Evolutionary conservation across 1,140 invertebrate genomes (phyloP).

Genomic region (Zelostemma sp.): DNA sequence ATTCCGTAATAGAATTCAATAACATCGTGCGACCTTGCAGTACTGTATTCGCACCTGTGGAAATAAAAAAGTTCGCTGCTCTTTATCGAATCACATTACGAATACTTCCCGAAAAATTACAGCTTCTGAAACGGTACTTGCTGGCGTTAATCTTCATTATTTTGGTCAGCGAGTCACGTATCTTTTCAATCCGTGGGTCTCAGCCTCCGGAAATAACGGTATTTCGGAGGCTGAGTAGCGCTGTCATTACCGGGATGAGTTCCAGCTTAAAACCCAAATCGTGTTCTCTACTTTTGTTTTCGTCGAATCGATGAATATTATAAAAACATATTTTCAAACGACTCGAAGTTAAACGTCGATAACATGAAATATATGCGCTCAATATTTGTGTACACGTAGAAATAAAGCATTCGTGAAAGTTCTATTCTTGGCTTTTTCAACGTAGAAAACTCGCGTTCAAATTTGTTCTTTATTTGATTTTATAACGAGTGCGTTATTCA

Average conservation of each 20-base stretch:
- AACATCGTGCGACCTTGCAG: no score
- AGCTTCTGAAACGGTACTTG: not conserved
- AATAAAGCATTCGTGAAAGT: not conserved
- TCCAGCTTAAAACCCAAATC: not conserved
- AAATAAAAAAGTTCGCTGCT: not conserved
- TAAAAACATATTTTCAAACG: not conserved
- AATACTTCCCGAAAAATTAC: not conserved
- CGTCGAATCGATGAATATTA: not conserved
- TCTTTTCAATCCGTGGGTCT: constrained; percentile 28
- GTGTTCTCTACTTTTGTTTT: not conserved
- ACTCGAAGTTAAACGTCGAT: no score
- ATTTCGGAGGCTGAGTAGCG: constrained; percentile 19
- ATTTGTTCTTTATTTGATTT: constrained; percentile 15
- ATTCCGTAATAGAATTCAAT: no score
- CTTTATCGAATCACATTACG: not conserved
- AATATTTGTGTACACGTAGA: no score
- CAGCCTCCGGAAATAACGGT: constrained; percentile 33
- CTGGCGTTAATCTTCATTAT: constrained; percentile 11
- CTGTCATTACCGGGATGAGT: not conserved
- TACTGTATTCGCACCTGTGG: not conserved
- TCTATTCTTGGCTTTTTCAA: not conserved
- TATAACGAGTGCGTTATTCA: constrained; percentile 22
- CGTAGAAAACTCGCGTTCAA: not conserved
- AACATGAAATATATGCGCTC: no score
- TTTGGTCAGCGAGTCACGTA: constrained; percentile 46